Conservation (phyloP, 2,113 vertebrate species). For the Ginglymostoma cirratum region DNA sequence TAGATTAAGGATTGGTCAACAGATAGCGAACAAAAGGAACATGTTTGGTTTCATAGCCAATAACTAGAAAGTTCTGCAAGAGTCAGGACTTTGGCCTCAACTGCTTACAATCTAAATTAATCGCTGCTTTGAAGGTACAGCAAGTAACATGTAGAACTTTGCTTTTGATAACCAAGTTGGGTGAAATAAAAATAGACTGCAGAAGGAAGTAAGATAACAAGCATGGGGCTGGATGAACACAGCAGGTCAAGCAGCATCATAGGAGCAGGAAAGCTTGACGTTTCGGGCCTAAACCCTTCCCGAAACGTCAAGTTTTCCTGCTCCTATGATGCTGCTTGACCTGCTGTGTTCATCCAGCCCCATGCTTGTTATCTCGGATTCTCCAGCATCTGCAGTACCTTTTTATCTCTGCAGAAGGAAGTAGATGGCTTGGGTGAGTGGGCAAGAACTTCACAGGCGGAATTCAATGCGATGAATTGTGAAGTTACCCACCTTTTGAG, state of each 20-base stretch:
- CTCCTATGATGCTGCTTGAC: too few species aligned
- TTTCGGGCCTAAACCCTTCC: too few species aligned
- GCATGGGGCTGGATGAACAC: too few species aligned
- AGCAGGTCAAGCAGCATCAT: too few species aligned
- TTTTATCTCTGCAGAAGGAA: background rate
- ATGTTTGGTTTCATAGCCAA: background rate
- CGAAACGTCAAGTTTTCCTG: too few species aligned
- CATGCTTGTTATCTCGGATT: too few species aligned
- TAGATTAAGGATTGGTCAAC: background rate
- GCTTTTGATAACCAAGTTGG: background rate
- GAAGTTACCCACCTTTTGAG: background rate
- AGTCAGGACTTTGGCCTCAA: background rate
- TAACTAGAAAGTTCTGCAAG: background rate
- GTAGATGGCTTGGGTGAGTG: background rate
- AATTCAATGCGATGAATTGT: background rate
- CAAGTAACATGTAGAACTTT: background rate
- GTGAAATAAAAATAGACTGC: background rate
- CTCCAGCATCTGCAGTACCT: too few species aligned
- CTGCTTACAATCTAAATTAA: background rate
- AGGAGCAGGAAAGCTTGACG: too few species aligned
- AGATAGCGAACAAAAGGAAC: background rate
- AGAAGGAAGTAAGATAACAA: background rate
- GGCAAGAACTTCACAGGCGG: background rate
- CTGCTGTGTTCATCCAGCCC: too few species aligned
- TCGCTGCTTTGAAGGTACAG: too few species aligned